Percentiles rank a stretch among this genome's conserved stretches.
Conservation (phyloP, 1,140 invertebrate species). For the Rhagoletis zephyria region DNA sequence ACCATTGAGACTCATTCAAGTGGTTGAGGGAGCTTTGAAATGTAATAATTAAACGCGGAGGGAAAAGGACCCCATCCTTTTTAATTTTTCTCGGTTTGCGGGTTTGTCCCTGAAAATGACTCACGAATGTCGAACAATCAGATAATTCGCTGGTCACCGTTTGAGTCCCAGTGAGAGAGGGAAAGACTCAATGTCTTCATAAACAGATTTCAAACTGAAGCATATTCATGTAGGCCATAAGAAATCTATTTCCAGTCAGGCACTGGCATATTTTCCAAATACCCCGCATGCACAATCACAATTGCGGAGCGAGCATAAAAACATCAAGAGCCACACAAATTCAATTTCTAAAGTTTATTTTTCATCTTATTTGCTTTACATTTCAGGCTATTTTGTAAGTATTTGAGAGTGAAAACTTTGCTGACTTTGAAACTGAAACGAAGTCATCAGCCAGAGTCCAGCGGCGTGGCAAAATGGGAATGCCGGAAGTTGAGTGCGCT, state of each 20-base stretch:
- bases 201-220: no score
- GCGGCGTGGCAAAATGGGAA: conserved; percentile 54
- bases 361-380: conserved; percentile 43
- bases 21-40: no score
- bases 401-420: conserved; percentile 40
- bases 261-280: background rate
- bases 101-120: no score
- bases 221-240: background rate
- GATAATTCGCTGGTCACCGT: no score
- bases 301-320: background rate
- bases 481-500: conserved; percentile 59
- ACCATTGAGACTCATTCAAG: no score
- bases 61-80: no score
- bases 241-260: background rate
- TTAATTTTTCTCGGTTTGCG: no score
- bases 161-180: no score
- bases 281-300: background rate
- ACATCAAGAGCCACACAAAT: conserved; percentile 33
- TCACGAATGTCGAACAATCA: no score
- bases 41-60: no score
- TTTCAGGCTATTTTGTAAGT: conserved; percentile 9
- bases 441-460: conserved; percentile 60
- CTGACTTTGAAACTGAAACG: conserved; percentile 52
- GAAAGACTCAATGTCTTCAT: no score
- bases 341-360: conserved; percentile 48